A percentile compares a stretch with the other conserved stretches of the same genome.
phyloP scores from a whole-genome alignment of 2,888 invertebrate species.

The Phragmatobia fuliginosa region DNA sequence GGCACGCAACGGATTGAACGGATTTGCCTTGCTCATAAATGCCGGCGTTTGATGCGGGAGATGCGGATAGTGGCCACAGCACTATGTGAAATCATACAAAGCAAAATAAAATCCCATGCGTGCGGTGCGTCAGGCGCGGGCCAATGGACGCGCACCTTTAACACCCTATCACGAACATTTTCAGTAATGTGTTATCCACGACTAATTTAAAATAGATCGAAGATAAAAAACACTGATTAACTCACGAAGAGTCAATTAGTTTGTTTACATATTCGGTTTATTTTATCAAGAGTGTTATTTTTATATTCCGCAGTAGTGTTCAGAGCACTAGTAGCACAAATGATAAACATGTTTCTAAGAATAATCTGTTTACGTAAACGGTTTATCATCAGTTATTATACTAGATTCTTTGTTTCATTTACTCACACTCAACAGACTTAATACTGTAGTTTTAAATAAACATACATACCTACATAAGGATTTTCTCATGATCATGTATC shows the following conservation, averaged over 20 bases:
- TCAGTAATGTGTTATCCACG: conserved; percentile 81
- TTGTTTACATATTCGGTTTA: neutral
- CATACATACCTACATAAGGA: no score
- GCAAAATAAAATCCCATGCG: no score
- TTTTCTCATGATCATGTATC: no score
- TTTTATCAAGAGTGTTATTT: neutral
- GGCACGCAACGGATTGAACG: no score
- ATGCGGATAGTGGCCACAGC: no score
- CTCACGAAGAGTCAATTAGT: neutral
- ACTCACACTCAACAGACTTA: neutral
- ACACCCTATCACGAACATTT: conserved; percentile 48
- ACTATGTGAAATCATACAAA: no score
- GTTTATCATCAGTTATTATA: neutral
- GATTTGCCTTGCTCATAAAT: no score
- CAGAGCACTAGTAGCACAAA: neutral
- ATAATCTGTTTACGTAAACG: neutral
- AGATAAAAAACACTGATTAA: neutral
- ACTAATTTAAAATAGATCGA: neutral
- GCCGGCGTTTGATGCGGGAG: no score
- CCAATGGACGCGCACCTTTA: no score
- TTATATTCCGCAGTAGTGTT: neutral
- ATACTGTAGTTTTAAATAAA: neutral
- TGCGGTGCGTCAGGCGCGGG: no score
- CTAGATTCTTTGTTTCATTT: neutral
- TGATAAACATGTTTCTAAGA: neutral